phyloP scores from a whole-genome alignment of 92 coral and sea anemone genomes.

The Chrysogorgia sp. region DNA sequence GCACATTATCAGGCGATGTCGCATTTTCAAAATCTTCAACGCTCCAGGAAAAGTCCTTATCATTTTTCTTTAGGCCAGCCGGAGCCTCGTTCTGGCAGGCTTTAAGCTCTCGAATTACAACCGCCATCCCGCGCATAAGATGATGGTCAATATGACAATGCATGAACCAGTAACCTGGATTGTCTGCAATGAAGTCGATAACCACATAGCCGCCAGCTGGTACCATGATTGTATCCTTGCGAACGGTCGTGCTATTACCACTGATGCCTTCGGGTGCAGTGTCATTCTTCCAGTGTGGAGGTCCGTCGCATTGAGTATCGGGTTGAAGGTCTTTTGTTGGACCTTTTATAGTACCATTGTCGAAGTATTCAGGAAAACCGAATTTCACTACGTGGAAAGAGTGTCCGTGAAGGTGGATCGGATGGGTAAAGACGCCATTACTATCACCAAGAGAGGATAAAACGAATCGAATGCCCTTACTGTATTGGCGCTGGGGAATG shows the following conservation, averaged over 20 bases:
- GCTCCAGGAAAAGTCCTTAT: conserved; percentile 17
- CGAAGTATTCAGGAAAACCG: conserved; percentile 5
- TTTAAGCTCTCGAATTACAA: conserved; percentile 45
- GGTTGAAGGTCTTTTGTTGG: neutral
- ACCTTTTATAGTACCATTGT: neutral
- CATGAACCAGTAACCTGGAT: conserved; percentile 81
- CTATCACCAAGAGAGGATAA: conserved; percentile 6
- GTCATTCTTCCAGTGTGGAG: conserved; percentile 1
- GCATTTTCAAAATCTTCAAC: conserved; percentile 37
- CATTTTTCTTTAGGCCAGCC: neutral
- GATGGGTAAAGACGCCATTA: conserved; percentile 2
- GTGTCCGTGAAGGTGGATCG: conserved; percentile 36
- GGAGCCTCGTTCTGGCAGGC: conserved; percentile 12
- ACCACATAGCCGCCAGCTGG: conserved; percentile 78
- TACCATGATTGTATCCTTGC: conserved; percentile 73
- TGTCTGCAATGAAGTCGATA: conserved; percentile 64
- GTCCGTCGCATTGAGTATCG: neutral
- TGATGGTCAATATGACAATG: conserved; percentile 79
- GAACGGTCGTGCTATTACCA: conserved; percentile 35
- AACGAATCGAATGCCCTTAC: conserved; percentile 15
- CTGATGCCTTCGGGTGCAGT: neutral
- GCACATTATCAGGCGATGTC: too few relatives aligned
- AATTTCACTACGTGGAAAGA: conserved; percentile 32
- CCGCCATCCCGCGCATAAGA: conserved; percentile 72
- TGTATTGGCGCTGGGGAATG: neutral